Base-by-base conservation (phyloP, 2,797 vertebrate genomes). In the Centropyge bicolor region DNA sequence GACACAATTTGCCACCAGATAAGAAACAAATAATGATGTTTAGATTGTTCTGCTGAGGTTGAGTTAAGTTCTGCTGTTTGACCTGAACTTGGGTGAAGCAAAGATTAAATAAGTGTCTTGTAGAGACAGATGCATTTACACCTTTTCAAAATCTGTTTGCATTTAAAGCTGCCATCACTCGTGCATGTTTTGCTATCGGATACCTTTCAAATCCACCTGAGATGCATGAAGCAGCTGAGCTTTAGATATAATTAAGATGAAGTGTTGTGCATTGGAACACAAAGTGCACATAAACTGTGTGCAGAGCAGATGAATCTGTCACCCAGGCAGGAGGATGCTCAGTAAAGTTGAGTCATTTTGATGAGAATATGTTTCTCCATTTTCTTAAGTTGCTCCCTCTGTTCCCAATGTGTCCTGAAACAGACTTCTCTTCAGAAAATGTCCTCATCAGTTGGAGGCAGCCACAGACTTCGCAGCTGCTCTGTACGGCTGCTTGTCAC, bases 301-400 rank as follows among this genome's bases (percentile, higher is more conserved):
- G 9, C 6, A 61, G 12, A 40, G 40, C 14, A 36, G 31, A 20
- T 69, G 20, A 43, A 63, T 41, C n/a, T 17, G 19, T 22, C 22
- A 27, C 46, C 22, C 16, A 17, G 6, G 36, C 20, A 12, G 12
- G 7, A 11, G 48, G 3, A 55, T 35, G 22, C 9, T 6, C 52
- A 57, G 17, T 31, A 19, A 38, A 51, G 60, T 38, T 54, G 52
- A 64, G 12, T 60, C 6, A 19, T 70, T 75, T 31, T 55, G 41
- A 59, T 43, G 19, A 72, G 22, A 68, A 45, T 52, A 52, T 49
- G 1, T 70, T 16, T 63, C 5, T 62, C 7, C 5, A 24, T 81
- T 60, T 69, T n/a, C 13, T 36, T 48, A 12, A 72, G 27, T 27
- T 35, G 60, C 38, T 51, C 63, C 49, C 48, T 72, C 38, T 51